Evolutionary conservation across 2,797 vertebrate genomes (phyloP).

Genomic region (Hybognathus amarus): DNA sequence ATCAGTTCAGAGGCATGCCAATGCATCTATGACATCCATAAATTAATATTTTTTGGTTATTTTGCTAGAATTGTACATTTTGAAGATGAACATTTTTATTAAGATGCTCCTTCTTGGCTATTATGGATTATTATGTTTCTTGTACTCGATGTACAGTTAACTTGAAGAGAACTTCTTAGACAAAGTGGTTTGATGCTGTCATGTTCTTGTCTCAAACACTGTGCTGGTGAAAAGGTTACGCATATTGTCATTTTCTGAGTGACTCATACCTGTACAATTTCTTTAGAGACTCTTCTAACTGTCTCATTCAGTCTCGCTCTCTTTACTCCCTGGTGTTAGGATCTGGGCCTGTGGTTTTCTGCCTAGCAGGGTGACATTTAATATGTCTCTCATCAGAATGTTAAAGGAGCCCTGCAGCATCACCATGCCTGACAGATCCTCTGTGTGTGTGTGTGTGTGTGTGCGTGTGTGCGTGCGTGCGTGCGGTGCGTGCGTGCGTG

Average conservation of each 20-base stretch:
- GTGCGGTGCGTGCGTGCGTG: background rate
- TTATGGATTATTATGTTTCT: background rate
- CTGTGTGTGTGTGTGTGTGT: background rate
- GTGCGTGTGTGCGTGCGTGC: background rate
- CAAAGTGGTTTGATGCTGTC: slow-evolving; percentile 5
- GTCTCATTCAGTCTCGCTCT: slow-evolving; percentile 36
- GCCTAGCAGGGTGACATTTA: slow-evolving; percentile 71
- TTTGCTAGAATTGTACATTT: background rate
- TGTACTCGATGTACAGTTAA: background rate
- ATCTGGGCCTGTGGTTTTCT: slow-evolving; percentile 50
- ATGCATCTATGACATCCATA: background rate
- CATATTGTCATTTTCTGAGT: slow-evolving; percentile 32
- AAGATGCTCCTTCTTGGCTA: background rate
- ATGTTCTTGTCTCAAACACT: slow-evolving; percentile 10
- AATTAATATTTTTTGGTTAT: background rate
- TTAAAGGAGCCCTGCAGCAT: slow-evolving; percentile 67
- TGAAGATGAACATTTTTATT: background rate
- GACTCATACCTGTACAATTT: slow-evolving; percentile 27
- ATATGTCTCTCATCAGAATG: slow-evolving; percentile 68
- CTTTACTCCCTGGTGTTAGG: slow-evolving; percentile 45
- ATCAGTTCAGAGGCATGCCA: background rate
- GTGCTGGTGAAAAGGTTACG: slow-evolving; percentile 18
- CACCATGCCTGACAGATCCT: slow-evolving; percentile 1
- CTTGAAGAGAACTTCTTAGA: background rate
- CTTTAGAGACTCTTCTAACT: slow-evolving; percentile 29